These are phyloP conservation scores for Hypotaenidia okinawae DNA, from an alignment of 2,797 vertebrate species.

Conservation along the genomic window DNA sequence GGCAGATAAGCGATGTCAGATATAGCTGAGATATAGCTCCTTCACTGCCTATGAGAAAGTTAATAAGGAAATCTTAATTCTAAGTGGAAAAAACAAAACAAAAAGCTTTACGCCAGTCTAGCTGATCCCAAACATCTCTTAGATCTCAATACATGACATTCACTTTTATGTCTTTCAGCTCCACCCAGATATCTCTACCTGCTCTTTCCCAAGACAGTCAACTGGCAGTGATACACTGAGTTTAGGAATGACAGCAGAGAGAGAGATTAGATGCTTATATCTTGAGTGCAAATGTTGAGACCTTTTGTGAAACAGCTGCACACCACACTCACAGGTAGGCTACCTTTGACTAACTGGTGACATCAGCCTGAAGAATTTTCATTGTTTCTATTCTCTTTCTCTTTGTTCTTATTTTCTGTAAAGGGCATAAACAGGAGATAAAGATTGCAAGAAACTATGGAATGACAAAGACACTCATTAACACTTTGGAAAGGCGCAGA, in stretches of 20 bases:
- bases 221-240: neutral
- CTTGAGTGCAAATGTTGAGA: neutral
- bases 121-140: neutral
- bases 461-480: neutral
- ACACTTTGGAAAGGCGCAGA: neutral
- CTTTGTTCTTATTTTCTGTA: neutral
- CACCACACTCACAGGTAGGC: neutral
- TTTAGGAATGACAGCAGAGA: neutral
- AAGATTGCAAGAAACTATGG: neutral
- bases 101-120: neutral
- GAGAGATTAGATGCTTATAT: neutral
- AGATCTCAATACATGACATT: neutral
- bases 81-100: accelerated
- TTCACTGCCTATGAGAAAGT: neutral
- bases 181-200: neutral
- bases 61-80: neutral
- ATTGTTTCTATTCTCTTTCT: neutral
- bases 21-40: neutral
- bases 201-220: neutral
- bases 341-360: neutral
- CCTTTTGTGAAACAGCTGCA: neutral
- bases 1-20: neutral
- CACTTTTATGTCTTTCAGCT: neutral
- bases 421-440: neutral
- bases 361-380: neutral